Base-by-base conservation (phyloP, 2,888 invertebrate species). In the Coronaproctus castanopsis region DNA sequence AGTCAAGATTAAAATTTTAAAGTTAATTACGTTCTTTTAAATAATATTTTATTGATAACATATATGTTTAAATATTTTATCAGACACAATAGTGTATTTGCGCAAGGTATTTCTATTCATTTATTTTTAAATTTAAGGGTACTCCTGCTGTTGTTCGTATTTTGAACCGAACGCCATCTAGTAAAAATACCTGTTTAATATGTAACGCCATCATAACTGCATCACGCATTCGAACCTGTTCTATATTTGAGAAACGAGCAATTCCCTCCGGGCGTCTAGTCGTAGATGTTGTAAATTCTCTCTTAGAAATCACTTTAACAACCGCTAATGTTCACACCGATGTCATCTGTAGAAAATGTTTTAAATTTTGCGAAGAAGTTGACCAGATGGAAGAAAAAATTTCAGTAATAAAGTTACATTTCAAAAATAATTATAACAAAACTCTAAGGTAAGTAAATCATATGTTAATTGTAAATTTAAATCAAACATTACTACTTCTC, bases 341-440 rank as follows among this genome's bases (percentile, higher is more conserved):
- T 54, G 67, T 69, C 22, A 68, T 85, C 2, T 86, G 85, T 69
- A 80, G 79, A 67, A 82, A 81, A 65, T 86, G 85, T 68, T 78
- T 75, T 64, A 78, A 79, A 67, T 67, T 77, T 5, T 75, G 81
- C 55, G 72, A 77, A 21, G 82, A 84, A 70, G 71, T 73, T 61
- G 70, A 69, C 61, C 69, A 69, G 60, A 62, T 68, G 51, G 68
- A 69, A 60, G 66, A 66, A 66, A 66, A 77, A 69, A 58, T 78
- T 60, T 67, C 69, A 3, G 75, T 77, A 66, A 71, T 79, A 10
- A 78, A 76, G 65, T 65, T 69, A 54, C 77, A 79, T 65, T 68
- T 80, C n/a, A 69, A 72, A 24, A 71, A 69, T n/a, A 76, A 73
- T 65, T 78, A 77, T 65, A 74, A 73, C 60, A 71, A 70, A 64